These are phyloP conservation scores for Electrophaes corylata DNA, from an alignment of 2,888 invertebrate species.

Conservation along the genomic window DNA sequence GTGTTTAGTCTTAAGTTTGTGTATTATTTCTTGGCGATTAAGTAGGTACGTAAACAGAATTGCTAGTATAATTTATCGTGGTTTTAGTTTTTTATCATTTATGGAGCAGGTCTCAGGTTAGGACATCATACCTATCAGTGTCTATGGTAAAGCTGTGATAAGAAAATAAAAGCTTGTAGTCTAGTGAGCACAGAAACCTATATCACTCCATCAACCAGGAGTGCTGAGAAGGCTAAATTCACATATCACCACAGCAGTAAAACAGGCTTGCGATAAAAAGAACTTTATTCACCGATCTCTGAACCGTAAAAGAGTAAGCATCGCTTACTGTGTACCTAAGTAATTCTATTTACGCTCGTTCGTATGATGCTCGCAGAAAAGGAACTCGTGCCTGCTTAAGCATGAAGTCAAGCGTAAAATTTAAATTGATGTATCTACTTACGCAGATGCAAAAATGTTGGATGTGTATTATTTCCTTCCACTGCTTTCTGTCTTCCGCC, in stretches of 20 bases:
- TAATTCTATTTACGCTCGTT: constrained; percentile 66
- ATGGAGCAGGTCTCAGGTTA: too few relatives aligned
- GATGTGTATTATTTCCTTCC: not conserved
- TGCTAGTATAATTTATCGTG: too few relatives aligned
- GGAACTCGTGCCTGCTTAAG: constrained; percentile 44
- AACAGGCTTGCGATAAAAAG: constrained; percentile 61
- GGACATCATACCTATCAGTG: too few relatives aligned
- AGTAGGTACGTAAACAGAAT: too few relatives aligned
- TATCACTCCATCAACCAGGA: constrained; percentile 11
- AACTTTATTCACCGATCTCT: constrained; percentile 73
- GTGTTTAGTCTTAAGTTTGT: too few relatives aligned
- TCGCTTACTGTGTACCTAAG: constrained; percentile 66
- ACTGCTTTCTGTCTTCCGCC: too few relatives aligned
- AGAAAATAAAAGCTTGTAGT: too few relatives aligned
- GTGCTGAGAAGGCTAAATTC: constrained; percentile 58
- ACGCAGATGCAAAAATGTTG: not conserved
- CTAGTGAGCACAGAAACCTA: not conserved
- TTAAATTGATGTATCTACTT: constrained; percentile 51
- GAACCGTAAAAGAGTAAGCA: constrained; percentile 67
- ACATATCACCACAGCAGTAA: constrained; percentile 63
- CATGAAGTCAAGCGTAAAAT: constrained; percentile 34
- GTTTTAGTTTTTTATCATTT: too few relatives aligned
- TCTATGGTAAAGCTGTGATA: too few relatives aligned
- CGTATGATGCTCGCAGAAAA: constrained; percentile 56
- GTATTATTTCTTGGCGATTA: too few relatives aligned